A percentile compares a stretch with the other conserved stretches of the same genome.
Evolutionary conservation across 2,888 invertebrate genomes (phyloP).

Genomic region (Sisyra nigra): DNA sequence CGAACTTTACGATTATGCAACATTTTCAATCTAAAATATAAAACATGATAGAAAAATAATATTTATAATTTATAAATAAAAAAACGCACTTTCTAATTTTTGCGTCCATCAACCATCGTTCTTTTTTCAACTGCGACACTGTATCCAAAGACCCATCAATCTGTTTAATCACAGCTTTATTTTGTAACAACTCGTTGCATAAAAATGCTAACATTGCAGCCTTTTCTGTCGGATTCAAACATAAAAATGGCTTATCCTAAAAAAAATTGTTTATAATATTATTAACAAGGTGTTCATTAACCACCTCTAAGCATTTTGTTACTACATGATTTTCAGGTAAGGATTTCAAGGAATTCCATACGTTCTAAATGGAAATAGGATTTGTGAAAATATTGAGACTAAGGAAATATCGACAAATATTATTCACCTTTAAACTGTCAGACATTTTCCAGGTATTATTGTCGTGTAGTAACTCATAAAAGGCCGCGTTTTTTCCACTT

Average conservation of each 20-base stretch:
- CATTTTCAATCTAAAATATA: slow-evolving; percentile 41
- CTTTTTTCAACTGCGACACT: slow-evolving; percentile 72
- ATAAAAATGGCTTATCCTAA: slow-evolving; percentile 63
- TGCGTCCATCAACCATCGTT: slow-evolving; percentile 84
- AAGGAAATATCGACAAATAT: too few relatives aligned
- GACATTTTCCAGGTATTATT: slow-evolving; percentile 68
- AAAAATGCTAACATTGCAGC: slow-evolving; percentile 79
- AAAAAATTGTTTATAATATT: slow-evolving; percentile 8
- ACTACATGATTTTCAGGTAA: too few relatives aligned
- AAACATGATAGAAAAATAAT: slow-evolving; percentile 6
- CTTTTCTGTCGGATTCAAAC: slow-evolving; percentile 72
- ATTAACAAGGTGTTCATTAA: neutral
- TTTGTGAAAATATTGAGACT: too few relatives aligned
- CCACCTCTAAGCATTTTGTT: too few relatives aligned
- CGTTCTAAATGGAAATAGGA: too few relatives aligned
- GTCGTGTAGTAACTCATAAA: slow-evolving; percentile 59
- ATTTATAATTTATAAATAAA: slow-evolving; percentile 1
- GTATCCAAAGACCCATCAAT: slow-evolving; percentile 79
- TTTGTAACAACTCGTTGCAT: slow-evolving; percentile 88
- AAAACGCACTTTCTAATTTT: slow-evolving; percentile 72
- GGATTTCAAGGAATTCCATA: too few relatives aligned
- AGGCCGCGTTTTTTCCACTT: slow-evolving; percentile 59
- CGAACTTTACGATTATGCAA: slow-evolving; percentile 60
- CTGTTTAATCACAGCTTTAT: slow-evolving; percentile 78
- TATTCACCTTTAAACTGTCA: slow-evolving; percentile 50